A percentile compares a stretch with the other conserved stretches of the same genome.
phyloP scores from a whole-genome alignment of 2,797 vertebrate genomes.

The Macrochelys suwanniensis region DNA sequence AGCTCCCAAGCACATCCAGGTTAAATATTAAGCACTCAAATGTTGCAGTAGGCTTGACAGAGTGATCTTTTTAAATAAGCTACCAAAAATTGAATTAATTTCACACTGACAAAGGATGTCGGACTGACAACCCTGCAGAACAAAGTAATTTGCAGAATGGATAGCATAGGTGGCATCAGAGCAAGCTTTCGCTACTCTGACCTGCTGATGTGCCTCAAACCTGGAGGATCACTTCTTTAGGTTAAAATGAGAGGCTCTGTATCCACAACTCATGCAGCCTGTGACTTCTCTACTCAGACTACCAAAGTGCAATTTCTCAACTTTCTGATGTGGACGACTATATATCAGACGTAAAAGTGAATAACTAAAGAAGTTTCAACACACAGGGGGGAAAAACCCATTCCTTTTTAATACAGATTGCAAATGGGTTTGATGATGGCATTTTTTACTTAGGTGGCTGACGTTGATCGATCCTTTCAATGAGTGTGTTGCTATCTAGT shows the following conservation, averaged over 20 bases:
- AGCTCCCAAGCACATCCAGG: background rate
- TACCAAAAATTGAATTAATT: background rate
- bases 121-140: background rate
- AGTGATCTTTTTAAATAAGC: background rate
- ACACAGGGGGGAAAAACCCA: rapidly evolving
- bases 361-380: background rate
- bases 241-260: background rate
- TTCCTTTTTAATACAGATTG: background rate
- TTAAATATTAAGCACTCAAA: background rate
- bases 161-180: background rate
- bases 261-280: background rate
- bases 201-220: background rate
- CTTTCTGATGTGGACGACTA: background rate
- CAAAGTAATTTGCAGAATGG: background rate
- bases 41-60: background rate
- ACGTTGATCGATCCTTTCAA: background rate
- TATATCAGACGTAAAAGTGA: background rate
- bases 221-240: background rate
- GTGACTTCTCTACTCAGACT: background rate
- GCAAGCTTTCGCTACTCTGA: background rate
- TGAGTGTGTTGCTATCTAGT: background rate
- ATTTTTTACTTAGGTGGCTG: background rate
- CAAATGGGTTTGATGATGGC: background rate
- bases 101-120: background rate
- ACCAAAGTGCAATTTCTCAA: background rate